phyloP scores from a whole-genome alignment of 2,888 invertebrate species.

The Rugalucina vietnamica region DNA sequence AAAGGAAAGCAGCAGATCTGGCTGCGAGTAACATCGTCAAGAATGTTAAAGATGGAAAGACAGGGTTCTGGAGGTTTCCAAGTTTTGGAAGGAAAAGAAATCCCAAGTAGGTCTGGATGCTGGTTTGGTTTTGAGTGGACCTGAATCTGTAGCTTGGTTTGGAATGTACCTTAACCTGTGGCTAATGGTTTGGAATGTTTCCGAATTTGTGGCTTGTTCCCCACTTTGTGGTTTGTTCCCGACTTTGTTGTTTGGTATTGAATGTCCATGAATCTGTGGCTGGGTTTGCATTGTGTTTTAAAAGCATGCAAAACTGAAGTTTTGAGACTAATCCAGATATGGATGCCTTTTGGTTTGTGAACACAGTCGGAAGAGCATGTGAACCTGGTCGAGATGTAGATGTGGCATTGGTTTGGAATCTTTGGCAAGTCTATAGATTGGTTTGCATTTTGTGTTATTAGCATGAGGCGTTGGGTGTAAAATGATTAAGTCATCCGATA shows the following conservation, averaged over 20 bases:
- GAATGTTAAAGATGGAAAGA: constrained; percentile 40
- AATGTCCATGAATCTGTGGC: neutral
- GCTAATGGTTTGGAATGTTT: no score
- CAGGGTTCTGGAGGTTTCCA: constrained; percentile 49
- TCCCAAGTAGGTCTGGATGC: constrained; percentile 36
- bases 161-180: neutral
- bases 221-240: no score
- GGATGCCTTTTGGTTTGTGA: no score
- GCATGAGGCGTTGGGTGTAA: no score
- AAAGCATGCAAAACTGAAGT: neutral
- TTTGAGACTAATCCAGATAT: no score
- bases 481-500: no score
- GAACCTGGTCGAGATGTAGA: no score
- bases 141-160: neutral
- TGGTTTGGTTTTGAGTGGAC: neutral
- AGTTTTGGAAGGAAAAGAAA: constrained; percentile 50
- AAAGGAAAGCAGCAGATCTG: constrained; percentile 74
- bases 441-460: no score
- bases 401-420: no score
- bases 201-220: no score
- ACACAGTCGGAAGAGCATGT: no score
- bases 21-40: constrained; percentile 48
- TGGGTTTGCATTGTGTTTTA: neutral
- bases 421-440: no score
- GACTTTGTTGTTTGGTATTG: neutral